A percentile compares a stretch with the other conserved stretches of the same genome.
These are phyloP conservation scores for Rhipidura dahli DNA, from an alignment of 2,113 vertebrate species.

Conservation along the genomic window DNA sequence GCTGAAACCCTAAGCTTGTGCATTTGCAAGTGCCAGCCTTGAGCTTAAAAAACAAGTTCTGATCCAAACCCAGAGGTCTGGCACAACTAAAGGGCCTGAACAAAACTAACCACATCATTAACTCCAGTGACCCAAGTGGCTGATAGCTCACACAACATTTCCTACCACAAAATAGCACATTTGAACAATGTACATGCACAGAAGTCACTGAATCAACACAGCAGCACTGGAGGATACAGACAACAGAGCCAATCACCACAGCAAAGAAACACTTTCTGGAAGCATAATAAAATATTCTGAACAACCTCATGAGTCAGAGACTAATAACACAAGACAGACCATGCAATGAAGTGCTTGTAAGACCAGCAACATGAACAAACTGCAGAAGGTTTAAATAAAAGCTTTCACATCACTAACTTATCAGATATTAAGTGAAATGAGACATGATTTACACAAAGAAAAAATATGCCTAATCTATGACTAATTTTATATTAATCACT, in stretches of 20 bases:
- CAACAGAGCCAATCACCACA: background rate
- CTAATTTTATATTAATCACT: constrained; percentile 1
- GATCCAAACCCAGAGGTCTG: background rate
- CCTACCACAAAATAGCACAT: background rate
- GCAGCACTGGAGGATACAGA: background rate
- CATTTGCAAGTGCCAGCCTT: background rate
- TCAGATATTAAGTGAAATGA: background rate
- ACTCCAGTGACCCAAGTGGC: background rate
- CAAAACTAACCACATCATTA: background rate
- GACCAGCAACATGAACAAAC: background rate
- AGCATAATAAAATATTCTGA: background rate
- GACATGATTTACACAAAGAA: background rate
- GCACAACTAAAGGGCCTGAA: background rate
- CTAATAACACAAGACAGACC: background rate
- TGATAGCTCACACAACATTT: background rate
- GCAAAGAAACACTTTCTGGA: background rate
- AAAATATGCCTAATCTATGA: background rate
- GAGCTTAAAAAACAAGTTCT: background rate
- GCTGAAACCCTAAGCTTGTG: background rate
- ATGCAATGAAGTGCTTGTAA: background rate
- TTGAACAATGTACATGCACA: background rate
- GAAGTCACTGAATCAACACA: background rate
- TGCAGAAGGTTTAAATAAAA: background rate
- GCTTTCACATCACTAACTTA: background rate
- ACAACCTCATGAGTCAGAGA: background rate